phyloP scores from a whole-genome alignment of 2,113 vertebrate genomes.

The Sapayoa aenigma region DNA sequence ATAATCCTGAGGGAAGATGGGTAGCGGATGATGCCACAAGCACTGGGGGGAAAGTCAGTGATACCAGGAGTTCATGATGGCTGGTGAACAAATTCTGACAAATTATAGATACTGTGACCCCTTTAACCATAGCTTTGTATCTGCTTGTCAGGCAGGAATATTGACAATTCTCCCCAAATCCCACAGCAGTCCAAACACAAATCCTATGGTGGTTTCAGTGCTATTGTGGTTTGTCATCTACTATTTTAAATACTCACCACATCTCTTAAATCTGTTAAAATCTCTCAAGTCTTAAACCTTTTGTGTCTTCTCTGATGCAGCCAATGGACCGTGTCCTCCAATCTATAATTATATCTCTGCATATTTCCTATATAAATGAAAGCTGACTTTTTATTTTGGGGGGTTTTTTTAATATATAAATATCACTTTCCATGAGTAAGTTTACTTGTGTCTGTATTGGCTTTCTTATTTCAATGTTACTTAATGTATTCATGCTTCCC shows the following conservation, averaged over 20 bases:
- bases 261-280: not conserved
- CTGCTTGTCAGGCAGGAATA: not conserved
- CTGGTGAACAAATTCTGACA: not conserved
- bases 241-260: not conserved
- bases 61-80: not conserved
- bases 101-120: not conserved
- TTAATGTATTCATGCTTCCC: not conserved
- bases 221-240: not conserved
- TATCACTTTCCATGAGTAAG: not conserved
- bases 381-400: not conserved
- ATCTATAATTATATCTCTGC: not conserved
- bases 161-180: not conserved
- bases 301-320: not conserved
- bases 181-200: not conserved
- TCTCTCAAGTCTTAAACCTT: not conserved
- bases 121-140: not conserved
- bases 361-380: not conserved
- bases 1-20: not conserved
- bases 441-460: not conserved
- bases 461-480: not conserved
- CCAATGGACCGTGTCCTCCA: not conserved
- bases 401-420: not conserved
- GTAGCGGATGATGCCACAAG: not conserved
- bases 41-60: not conserved
- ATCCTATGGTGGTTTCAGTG: not conserved